Evolutionary conservation across 2,113 vertebrate genomes (phyloP), one percentile per base, ranked within the genome.

Genomic region (Vicugna pacos): DNA sequence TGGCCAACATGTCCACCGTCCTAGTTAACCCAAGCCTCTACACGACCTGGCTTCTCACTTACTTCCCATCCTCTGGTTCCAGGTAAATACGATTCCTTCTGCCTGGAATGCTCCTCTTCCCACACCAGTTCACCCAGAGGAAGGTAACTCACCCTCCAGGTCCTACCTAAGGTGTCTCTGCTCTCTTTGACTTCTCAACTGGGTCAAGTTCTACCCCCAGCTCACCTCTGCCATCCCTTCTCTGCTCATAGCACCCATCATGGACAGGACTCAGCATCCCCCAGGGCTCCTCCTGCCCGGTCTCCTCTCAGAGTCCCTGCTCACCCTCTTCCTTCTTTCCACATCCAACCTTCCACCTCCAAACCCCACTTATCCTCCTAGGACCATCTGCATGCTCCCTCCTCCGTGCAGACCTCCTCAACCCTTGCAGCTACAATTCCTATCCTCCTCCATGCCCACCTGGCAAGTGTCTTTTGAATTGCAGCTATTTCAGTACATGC

Each of bases 1-100:
- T 32, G n/a, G 60, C 20, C 11, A 6, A 9, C 3, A n/a, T 24
- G 6, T 32, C 46, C 26, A 2, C 50, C 7, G 0, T 8, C 28
- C 22, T 35, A n/a, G n/a, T 30, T 28, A 30, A 46, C 5, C 52
- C 22, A 6, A 22, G 67, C 19, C 38, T 48, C 48, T 7, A 1
- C 20, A 13, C 0, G 22, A 1, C 35, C 8, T 3, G 9, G 38
- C 46, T 54, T 26, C 50, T 69, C 50, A 54, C 50, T 69, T 1
- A 1, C 28, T 38, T n/a, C 62, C 83, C 38, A 22, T 6, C 38
- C 20, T 4, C 38, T 8, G 4, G 22, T 30, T 64, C 15, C 0
- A 11, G 19, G 12, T n/a, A 28, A 46, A 8, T 16, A 2, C 0
- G 0, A 28, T 16, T 32, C 58, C 16, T 62, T 76, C 2, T 5